Evolutionary conservation across 2,888 invertebrate species (phyloP), one percentile per base, ranked within the genome.

Genomic region (Eupithecia centaureata): DNA sequence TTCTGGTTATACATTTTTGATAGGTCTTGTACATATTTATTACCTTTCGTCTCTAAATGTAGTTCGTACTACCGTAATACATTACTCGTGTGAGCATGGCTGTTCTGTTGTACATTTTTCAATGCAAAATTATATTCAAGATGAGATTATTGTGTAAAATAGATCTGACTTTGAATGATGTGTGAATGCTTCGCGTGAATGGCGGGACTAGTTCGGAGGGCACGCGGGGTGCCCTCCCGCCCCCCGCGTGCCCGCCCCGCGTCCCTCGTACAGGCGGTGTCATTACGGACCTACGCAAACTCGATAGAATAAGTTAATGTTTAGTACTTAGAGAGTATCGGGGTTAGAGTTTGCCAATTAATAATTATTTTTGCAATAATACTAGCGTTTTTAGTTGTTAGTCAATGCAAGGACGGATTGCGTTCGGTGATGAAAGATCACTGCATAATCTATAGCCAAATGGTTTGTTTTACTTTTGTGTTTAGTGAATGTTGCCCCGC

Each of bases 281-380:
- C 61, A 57, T 65, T 60, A 47, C 65, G 64, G 56, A 51, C 47
- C 54, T 33, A 67, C 51, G 68, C 66, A 64, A 71, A 70, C 72
- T 77, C 77, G 75, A 77, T 85, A 85, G 82, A 72, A 77, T 84
- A 85, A 86, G 85, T 77, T 82, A 77, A 83, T 79, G 79, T 84
- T 82, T 89, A 90, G 91, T 91, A 90, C 89, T 90, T 91, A 91
- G 88, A 72, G 81, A 85, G 85, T 81, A 80, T 77, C 84, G 86
- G 80, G 76, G 63, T 61, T 82, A 79, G 77, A 76, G 79, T 84
- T 81, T 80, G 85, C 81, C 82, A 79, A 78, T 80, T 83, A 81
- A 78, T 82, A 78, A 82, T 84, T 81, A 79, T 82, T 85, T 83
- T 84, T 80, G 85, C 85, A 85, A 84, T 86, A 86, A 81, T 82